These are phyloP conservation scores for Epizoanthus fatuus DNA, from an alignment of 92 coral and sea anemone species.

Conservation along the genomic window DNA sequence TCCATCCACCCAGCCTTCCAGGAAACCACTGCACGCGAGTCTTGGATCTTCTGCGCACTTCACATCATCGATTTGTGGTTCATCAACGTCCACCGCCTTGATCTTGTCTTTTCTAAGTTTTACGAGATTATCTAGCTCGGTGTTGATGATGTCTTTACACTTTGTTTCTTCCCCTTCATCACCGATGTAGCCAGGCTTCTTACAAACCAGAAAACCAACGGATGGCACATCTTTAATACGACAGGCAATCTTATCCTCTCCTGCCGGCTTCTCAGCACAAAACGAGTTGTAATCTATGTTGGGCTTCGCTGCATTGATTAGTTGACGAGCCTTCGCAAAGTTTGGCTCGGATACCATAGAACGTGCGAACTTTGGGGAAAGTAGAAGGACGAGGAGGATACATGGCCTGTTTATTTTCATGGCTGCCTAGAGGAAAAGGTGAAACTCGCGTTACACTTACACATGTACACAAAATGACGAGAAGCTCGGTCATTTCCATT, in stretches of 20 bases:
- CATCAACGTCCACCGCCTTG: constrained; percentile 49
- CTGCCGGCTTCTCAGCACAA: constrained; percentile 35
- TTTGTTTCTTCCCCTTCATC: not conserved
- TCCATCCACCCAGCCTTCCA: constrained; percentile 59
- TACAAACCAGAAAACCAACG: constrained; percentile 72
- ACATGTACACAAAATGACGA: too few relatives aligned
- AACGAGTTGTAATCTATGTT: constrained; percentile 57
- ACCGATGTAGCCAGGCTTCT: not conserved
- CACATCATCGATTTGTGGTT: constrained; percentile 37
- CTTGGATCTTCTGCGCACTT: constrained; percentile 41
- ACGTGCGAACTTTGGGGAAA: not conserved
- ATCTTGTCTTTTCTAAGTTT: constrained; percentile 15
- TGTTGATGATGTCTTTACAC: constrained; percentile 31
- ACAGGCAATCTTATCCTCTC: constrained; percentile 68
- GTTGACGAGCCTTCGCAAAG: constrained; percentile 52
- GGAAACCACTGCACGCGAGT: constrained; percentile 52
- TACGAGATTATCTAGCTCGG: constrained; percentile 43
- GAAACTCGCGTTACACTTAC: not conserved
- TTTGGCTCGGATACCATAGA: constrained; percentile 4
- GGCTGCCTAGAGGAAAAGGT: not conserved
- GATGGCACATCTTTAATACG: constrained; percentile 53
- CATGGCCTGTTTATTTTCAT: constrained; percentile 33
- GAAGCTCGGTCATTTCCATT: too few relatives aligned
- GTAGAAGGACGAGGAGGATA: constrained; percentile 13
- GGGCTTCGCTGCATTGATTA: constrained; percentile 43